Evolutionary conservation across 1,140 invertebrate species (phyloP), one percentile per base, ranked within the genome.

Genomic region (Pachypsylla venusta): DNA sequence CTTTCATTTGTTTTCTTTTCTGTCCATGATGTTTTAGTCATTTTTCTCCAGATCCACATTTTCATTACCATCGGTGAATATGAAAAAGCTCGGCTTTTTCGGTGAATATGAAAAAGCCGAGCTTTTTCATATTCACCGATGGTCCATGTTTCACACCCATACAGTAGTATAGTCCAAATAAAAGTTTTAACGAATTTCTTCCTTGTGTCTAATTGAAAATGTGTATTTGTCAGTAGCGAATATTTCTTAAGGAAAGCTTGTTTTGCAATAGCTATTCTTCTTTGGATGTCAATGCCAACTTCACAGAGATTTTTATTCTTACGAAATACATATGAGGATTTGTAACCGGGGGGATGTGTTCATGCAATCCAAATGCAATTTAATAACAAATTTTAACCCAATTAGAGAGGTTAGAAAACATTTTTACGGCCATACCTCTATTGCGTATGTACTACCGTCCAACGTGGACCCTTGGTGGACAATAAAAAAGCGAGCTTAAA

Each of bases 61-160:
- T 58, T 30, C 20, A 25, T 58, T 58, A 30, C 56, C 39, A 35
- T 24, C 22, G 27, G 20, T 19, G 16, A 10, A n/a, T 57, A n/a
- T 28, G n/a, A n/a, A n/a, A n/a, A n/a, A n/a, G n/a, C n/a, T n/a
- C n/a, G n/a, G n/a, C n/a, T n/a, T n/a, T n/a, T n/a, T n/a, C n/a
- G n/a, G n/a, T n/a, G n/a, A n/a, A n/a, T n/a, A n/a, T n/a, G n/a
- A n/a, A n/a, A n/a, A n/a, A n/a, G n/a, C n/a, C n/a, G n/a, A n/a
- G n/a, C n/a, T n/a, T 39, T 57, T 30, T 57, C 28, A 30, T 35
- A 30, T 40, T 40, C 10, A 12, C 40, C 48, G 54, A 57, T 27
- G 30, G 40, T 25, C 56, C 28, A 63, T 22, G 48, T 59, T 42
- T 59, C 56, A 40, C 56, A 39, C 19, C 56, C 56, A 35, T 57